These are phyloP conservation scores for Alaudala cheleensis DNA, from an alignment of 2,113 vertebrate species.

Conservation along the genomic window DNA sequence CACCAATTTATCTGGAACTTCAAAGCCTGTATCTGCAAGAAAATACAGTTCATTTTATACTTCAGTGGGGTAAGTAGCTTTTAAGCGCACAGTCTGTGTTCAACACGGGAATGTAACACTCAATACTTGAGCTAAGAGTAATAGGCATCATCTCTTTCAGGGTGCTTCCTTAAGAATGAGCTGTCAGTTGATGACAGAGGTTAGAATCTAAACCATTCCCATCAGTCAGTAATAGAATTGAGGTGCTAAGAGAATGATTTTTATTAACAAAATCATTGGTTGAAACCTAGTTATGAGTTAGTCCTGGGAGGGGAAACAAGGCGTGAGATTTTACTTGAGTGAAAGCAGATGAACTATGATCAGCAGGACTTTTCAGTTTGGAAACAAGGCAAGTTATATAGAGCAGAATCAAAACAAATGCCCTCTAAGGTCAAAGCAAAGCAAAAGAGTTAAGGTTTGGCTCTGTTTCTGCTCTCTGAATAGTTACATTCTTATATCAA, in stretches of 20 bases:
- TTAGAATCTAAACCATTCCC: neutral
- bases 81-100: neutral
- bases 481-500: neutral
- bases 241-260: neutral
- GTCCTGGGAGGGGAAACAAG: neutral
- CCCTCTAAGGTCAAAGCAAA: neutral
- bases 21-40: slow-evolving; percentile 81
- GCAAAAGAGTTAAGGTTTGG: neutral
- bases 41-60: neutral
- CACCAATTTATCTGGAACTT: slow-evolving; percentile 84
- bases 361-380: neutral
- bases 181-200: neutral
- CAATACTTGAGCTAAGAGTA: neutral
- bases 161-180: neutral
- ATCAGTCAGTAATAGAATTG: neutral
- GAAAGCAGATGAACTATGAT: neutral
- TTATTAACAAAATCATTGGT: neutral
- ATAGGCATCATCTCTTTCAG: neutral
- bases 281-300: neutral
- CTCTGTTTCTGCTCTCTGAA: neutral
- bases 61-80: neutral
- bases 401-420: neutral
- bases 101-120: neutral
- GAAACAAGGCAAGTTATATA: neutral
- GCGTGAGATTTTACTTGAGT: neutral